A percentile compares a stretch with the other conserved stretches of the same genome.
These are phyloP conservation scores for Gorsachius magnificus DNA, from an alignment of 2,797 vertebrate species.

Conservation along the genomic window DNA sequence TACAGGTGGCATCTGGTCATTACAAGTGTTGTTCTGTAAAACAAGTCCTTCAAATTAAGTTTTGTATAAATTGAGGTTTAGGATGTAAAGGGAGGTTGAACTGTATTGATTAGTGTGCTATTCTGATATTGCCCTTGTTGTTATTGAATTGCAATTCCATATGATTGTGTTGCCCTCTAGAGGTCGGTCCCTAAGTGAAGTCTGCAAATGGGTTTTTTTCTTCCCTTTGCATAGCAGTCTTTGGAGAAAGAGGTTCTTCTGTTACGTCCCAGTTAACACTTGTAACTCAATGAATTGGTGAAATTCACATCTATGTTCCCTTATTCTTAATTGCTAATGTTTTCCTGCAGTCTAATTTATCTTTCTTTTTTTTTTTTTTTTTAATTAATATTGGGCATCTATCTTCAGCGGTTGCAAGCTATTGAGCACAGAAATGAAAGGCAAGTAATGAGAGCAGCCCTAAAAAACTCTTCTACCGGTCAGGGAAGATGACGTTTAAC, in stretches of 20 bases:
- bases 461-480: background rate
- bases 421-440: background rate
- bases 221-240: accelerated
- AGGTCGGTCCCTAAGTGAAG: background rate
- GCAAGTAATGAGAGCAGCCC: background rate
- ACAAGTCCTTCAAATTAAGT: background rate
- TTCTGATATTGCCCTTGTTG: accelerated
- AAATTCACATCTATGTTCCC: background rate
- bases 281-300: background rate
- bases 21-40: background rate
- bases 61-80: background rate
- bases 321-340: background rate
- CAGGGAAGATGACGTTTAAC: background rate
- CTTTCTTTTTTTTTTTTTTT: background rate
- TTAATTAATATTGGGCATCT: background rate
- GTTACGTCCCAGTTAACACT: background rate
- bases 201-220: background rate
- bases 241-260: background rate
- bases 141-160: background rate
- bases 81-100: background rate
- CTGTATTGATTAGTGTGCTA: background rate
- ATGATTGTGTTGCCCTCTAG: constrained; percentile 55
- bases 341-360: background rate
- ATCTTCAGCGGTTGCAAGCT: background rate
- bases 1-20: background rate